phyloP scores from a whole-genome alignment of 2,888 invertebrate genomes.

The Hypercompe scribonia region DNA sequence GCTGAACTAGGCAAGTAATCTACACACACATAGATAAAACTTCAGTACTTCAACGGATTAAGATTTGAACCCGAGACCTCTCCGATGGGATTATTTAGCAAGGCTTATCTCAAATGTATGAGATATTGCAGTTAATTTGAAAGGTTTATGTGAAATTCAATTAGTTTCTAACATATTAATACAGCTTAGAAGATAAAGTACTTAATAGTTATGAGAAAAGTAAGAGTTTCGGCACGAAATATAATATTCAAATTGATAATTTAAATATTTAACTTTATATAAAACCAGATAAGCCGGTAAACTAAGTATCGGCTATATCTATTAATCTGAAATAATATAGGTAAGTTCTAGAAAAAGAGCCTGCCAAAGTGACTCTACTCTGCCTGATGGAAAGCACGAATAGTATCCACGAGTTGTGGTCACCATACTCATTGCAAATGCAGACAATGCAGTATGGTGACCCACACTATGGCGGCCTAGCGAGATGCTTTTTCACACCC shows the following conservation, averaged over 20 bases:
- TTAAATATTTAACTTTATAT: background rate
- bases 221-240: background rate
- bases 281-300: too few relatives aligned
- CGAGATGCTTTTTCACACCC: too few relatives aligned
- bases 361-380: too few relatives aligned
- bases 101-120: slow-evolving; percentile 1
- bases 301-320: too few relatives aligned
- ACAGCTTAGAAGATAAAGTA: background rate
- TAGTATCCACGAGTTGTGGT: too few relatives aligned
- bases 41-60: slow-evolving; percentile 6
- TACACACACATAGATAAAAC: background rate
- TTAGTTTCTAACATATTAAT: background rate
- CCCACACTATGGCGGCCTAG: too few relatives aligned
- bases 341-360: too few relatives aligned
- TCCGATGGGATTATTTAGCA: background rate
- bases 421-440: too few relatives aligned
- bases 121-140: slow-evolving; percentile 1
- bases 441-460: too few relatives aligned
- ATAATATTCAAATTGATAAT: background rate
- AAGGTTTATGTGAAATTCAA: slow-evolving; percentile 1
- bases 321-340: too few relatives aligned
- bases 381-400: too few relatives aligned
- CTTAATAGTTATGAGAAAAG: background rate
- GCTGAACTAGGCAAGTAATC: background rate
- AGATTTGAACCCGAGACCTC: slow-evolving; percentile 1